Evolutionary conservation across 2,113 vertebrate genomes (phyloP).

Genomic region (Budorcas taxicolor): DNA sequence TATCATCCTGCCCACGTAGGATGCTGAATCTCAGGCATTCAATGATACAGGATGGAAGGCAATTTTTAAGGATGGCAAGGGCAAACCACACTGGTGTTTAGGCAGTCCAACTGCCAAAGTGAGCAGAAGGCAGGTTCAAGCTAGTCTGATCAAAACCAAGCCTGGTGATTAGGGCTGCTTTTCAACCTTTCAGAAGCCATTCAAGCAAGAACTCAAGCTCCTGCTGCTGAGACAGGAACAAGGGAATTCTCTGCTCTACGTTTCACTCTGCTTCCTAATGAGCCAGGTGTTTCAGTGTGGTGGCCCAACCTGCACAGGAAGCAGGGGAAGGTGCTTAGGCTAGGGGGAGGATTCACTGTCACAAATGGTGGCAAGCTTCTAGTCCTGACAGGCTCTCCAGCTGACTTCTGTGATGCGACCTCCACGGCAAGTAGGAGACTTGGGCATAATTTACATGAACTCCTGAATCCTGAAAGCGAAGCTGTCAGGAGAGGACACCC

Average conservation of each 20-base stretch:
- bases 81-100: not conserved
- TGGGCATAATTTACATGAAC: not conserved
- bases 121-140: not conserved
- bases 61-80: not conserved
- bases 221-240: too few relatives aligned
- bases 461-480: not conserved
- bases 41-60: not conserved
- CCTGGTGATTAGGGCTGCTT: not conserved
- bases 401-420: not conserved
- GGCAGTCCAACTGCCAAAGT: not conserved
- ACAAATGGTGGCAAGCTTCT: not conserved
- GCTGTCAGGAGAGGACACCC: not conserved
- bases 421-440: not conserved
- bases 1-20: not conserved
- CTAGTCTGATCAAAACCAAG: not conserved
- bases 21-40: not conserved
- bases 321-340: too few relatives aligned
- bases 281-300: not conserved
- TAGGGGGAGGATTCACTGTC: not conserved
- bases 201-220: not conserved
- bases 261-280: not conserved
- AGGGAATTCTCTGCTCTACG: not conserved
- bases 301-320: not conserved
- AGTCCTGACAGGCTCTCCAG: not conserved
- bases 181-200: not conserved